phyloP scores from a whole-genome alignment of 2,113 vertebrate genomes.

The Lophotis ruficrista region DNA sequence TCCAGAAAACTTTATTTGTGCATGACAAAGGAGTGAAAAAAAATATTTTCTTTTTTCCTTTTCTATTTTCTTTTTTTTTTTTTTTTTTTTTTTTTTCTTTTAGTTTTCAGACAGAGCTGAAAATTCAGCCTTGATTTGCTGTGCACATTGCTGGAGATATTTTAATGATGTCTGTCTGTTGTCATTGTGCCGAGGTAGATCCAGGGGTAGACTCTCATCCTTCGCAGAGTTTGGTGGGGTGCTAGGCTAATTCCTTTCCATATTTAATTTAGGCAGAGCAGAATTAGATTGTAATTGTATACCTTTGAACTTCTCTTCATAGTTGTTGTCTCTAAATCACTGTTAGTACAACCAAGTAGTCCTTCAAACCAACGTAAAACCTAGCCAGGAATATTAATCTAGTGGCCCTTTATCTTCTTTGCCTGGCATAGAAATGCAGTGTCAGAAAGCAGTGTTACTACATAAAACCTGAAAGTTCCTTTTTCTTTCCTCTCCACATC shows the following conservation, averaged over 20 bases:
- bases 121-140: background rate
- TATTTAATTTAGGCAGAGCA: background rate
- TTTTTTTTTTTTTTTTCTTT: no score
- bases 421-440: background rate
- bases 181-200: background rate
- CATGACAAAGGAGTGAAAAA: background rate
- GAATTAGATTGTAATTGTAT: background rate
- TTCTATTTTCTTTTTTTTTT: background rate
- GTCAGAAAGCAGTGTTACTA: background rate
- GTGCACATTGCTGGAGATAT: background rate
- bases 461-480: background rate
- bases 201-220: background rate
- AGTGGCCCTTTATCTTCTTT: background rate
- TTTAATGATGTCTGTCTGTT: background rate
- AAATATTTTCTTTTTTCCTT: background rate
- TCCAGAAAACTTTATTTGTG: background rate
- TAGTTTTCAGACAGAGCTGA: background rate
- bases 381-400: background rate
- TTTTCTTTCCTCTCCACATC: background rate
- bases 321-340: background rate
- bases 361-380: background rate
- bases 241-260: background rate
- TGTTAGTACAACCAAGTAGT: background rate
- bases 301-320: background rate
- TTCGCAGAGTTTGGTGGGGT: background rate